Evolutionary conservation across 2,797 vertebrate genomes (phyloP), one percentile per base, ranked within the genome.

Genomic region (Microctenopoma steveboyesi): DNA sequence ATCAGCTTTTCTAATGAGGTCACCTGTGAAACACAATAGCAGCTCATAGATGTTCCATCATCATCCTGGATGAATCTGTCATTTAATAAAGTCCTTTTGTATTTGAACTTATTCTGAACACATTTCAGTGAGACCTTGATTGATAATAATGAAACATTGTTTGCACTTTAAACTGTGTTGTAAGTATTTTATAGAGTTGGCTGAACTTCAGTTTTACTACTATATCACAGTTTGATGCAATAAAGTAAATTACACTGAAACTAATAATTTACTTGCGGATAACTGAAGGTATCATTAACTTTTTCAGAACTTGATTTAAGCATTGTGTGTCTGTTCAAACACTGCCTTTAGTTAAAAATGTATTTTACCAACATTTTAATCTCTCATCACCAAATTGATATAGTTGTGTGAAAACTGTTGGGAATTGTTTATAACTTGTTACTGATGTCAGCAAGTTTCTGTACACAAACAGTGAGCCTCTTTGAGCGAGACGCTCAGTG

Each of bases 61-160:
- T 6, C 5, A 18, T 56, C 14, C 1, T 42, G 50, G 45, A 2
- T 47, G 27, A 30, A 11, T 8, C 30, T 58, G 10, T 42, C 59
- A 1, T 51, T n/a, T n/a, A 2, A 40, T 40, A 7, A 39, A 9
- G 37, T 22, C 22, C 22, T 22, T 11, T 2, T 39, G 37, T 2
- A 4, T 11, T 39, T 39, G 10, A 39, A 39, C 37, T 39, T 39
- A 39, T 11, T 39, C 9, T 3, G 30, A 33, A 33, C 5, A 33
- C 5, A 33, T 7, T 10, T 39, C 11, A 62, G 40, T 35, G 9
- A 39, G 56, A 46, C 25, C 51, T 49, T 40, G 40, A 68, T 25
- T 27, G 51, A 59, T 58, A 55, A 55, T 74, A 64, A 72, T 68
- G 62, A 49, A 59, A 22, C 7, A 12, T 11, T 2, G 12, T 40